Evolutionary conservation across 2,888 invertebrate species (phyloP).

Genomic region (Marronus borbonicus): DNA sequence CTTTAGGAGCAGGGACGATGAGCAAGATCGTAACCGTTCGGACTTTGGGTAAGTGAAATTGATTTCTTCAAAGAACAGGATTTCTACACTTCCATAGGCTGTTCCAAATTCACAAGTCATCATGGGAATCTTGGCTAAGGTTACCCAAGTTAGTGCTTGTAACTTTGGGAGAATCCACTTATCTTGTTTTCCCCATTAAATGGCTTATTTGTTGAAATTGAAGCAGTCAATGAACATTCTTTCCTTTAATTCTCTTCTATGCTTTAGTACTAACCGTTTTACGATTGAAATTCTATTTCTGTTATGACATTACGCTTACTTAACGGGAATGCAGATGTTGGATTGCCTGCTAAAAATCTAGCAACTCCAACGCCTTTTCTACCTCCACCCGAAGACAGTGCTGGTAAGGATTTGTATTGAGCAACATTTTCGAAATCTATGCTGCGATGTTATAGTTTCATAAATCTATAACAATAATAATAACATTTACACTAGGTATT

Average conservation of each 20-base stretch:
- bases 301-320: conserved; percentile 44
- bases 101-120: background rate
- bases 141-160: too few species aligned
- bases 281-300: conserved; percentile 28
- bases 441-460: too few species aligned
- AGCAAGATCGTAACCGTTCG: conserved; percentile 92
- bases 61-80: background rate
- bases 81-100: conserved; percentile 29
- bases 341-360: conserved; percentile 76
- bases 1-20: conserved; percentile 95
- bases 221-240: conserved; percentile 50
- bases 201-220: background rate
- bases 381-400: conserved; percentile 79
- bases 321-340: conserved; percentile 66
- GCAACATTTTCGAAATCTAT: background rate
- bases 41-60: conserved; percentile 83
- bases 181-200: too few species aligned
- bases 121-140: too few species aligned
- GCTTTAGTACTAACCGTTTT: conserved; percentile 28
- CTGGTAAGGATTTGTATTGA: conserved; percentile 72
- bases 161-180: too few species aligned
- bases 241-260: conserved; percentile 14
- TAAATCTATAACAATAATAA: too few species aligned
- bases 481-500: too few species aligned
- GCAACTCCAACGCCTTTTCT: conserved; percentile 79